Conservation (phyloP, 30 jellyfish, hydroid and myxozoan species). For the Clytia hemisphaerica region DNA sequence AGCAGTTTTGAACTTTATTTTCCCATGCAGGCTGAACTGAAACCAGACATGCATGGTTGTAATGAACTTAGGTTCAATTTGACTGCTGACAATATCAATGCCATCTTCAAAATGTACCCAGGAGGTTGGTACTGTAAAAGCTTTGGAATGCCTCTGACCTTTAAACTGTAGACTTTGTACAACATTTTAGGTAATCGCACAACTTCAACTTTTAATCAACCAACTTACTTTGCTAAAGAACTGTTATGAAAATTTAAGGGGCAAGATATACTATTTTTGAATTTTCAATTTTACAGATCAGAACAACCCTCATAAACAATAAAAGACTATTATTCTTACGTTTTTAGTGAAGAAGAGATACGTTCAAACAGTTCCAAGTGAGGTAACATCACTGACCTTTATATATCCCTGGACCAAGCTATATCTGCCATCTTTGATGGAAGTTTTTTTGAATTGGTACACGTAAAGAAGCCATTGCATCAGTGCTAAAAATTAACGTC, state of each 20-base stretch:
- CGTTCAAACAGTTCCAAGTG: conserved; percentile 65
- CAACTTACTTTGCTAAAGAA: too few relatives aligned
- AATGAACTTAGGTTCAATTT: conserved; percentile 77
- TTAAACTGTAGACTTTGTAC: too few relatives aligned
- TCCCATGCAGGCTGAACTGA: conserved; percentile 65
- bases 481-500: too few relatives aligned
- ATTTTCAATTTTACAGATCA: neutral
- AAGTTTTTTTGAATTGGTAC: too few relatives aligned
- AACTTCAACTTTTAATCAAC: too few relatives aligned
- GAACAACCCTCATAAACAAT: neutral
- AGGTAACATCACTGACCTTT: too few relatives aligned
- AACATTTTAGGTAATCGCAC: too few relatives aligned
- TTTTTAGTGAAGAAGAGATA: conserved; percentile 59
- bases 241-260: neutral
- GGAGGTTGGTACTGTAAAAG: conserved; percentile 63
- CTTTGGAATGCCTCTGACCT: too few relatives aligned
- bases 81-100: conserved; percentile 91
- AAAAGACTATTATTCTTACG: neutral
- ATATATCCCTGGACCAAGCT: too few relatives aligned
- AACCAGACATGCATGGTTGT: conserved; percentile 98
- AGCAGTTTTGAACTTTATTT: neutral
- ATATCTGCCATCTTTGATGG: too few relatives aligned
- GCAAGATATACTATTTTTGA: neutral
- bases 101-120: conserved; percentile 87
- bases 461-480: too few relatives aligned